Evolutionary conservation across 1,140 invertebrate species (phyloP), one percentile per base, ranked within the genome.

Genomic region (Uloborus diversus): DNA sequence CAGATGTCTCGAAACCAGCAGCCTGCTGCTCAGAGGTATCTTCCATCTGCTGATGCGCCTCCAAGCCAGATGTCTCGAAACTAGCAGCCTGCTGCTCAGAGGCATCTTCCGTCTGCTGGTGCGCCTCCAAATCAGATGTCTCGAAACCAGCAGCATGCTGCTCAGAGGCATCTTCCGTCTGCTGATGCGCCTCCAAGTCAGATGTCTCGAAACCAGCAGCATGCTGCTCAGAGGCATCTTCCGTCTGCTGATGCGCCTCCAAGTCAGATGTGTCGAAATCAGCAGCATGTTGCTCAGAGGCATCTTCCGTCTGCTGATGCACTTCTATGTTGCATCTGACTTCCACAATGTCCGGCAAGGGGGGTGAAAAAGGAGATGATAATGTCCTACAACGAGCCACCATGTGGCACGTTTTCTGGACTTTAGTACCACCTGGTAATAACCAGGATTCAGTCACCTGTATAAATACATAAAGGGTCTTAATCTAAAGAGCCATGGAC

Each of bases 311-410:
- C 11, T 59, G 53, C 33, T 79, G 51, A 69, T 79, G 76, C 7
- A 79, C 76, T 61, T 79, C 76, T 69, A 79, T 79, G 61, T 79
- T 68, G 65, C 76, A 79, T 28, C 76, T 30, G 14, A 79, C 35
- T 37, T 78, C 73, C 20, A 64, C 30, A 25, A 78, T 78, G 61
- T 79, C 76, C 23, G 65, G 56, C 2, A 42, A 13, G 37, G 27
- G 37, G 7, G 30, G 32, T 9, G 49, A 35, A 42, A 56, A 57
- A 9, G 76, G 76, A 61, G 69, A 61, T 28, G 17, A 30, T 65
- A 56, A 30, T 69, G 61, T 61, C 62, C 65, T 79, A 69, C 76
- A 79, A 33, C 76, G 28, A 79, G 23, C 37, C n/a, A 79, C 30
- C 42, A 42, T 33, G 64, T 79, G 76, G 76, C 76, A 79, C 32